Base-by-base conservation (phyloP, 2,797 vertebrate species). In the Semotilus atromaculatus region DNA sequence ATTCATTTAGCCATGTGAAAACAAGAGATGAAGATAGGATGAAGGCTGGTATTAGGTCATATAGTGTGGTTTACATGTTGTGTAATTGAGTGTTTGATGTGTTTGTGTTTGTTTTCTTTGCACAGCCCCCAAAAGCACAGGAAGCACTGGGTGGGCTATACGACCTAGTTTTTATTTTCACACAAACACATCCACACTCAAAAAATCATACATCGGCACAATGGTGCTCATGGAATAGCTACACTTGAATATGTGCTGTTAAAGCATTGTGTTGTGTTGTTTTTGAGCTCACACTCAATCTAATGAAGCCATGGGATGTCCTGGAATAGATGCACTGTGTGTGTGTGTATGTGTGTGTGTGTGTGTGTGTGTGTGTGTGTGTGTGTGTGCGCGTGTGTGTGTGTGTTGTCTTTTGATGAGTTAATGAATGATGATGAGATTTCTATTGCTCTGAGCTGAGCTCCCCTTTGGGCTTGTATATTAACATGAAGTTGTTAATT, bases 81-180 rank as follows among this genome's bases (percentile, higher is more conserved):
- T 78, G 53, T 36, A 78, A 78, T 71, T 84, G 51, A 71, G 51
- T 71, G 82, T 84, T 84, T 84, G 73, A 83, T 83, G 72, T 83
- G 62, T 68, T 64, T 83, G 73, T 84, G 51, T 58, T 19, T 78
- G 66, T 70, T 71, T 84, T 43, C 31, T 5, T n/a, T 45, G 73
- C 70, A 66, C 55, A 72, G 81, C 55, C 92, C 93, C 93, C 93
- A 89, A 91, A 92, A 93, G 91, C 91, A 91, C 93, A 92, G 86
- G 92, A 93, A 94, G 93, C 93, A 93, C 93, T 93, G 92, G 94
- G 94, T 95, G 93, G 94, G 93, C 92, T 91, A 91, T 92, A 92
- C 93, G 94, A 92, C 93, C 94, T 94, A 95, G 89, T 93, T 95
- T 90, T 91, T 90, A 93, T 92, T 91, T 93, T 90, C 91, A 75